Base-by-base conservation (phyloP, 2,797 vertebrate genomes). In the Crenichthys baileyi region DNA sequence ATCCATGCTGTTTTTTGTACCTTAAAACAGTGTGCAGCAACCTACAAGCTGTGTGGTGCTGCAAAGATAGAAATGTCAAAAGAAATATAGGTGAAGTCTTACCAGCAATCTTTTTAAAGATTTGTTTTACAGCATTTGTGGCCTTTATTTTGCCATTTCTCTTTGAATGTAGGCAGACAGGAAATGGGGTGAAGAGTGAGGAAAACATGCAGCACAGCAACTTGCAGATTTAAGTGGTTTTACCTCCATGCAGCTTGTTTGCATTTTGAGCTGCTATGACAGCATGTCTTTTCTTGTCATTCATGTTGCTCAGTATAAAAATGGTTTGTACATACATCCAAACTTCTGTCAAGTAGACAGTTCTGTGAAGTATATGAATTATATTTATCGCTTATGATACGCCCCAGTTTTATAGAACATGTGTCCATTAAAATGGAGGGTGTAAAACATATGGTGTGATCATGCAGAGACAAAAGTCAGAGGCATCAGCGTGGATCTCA, bases 401-500 rank as follows among this genome's bases (percentile, higher is more conserved):
- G 1, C 20, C 18, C 31, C 18, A 39, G 63, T 67, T 67, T 67
- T 11, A 41, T 9, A 11, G 31, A 41, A 36, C 36, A 39, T 67
- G 20, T 67, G 18, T 24, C 36, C 36, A 55, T 24, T 55, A 16
- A 16, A 53, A 20, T 53, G 20, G 20, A 53, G 51, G 51, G 51
- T 18, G 16, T 11, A 24, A 50, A 50, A 50, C 48, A 50, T 13
- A 3, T 15, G 11, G 48, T 26, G n/a, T 12, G 67, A 22, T 70
- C 24, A 24, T 15, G 39, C 12, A 36, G 3, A 56, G 55, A 80
- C 22, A 72, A 75, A 83, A 79, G 50, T 29, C 48, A 26, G 36
- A 70, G 44, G 48, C 20, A 29, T 55, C 73, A 81, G 16, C 26
- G 77, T 82, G 61, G 76, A 79, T 72, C 48, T 73, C 68, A 24